Evolutionary conservation across 2,888 invertebrate species (phyloP), one percentile per base, ranked within the genome.

Genomic region (Chouioia cunea): DNA sequence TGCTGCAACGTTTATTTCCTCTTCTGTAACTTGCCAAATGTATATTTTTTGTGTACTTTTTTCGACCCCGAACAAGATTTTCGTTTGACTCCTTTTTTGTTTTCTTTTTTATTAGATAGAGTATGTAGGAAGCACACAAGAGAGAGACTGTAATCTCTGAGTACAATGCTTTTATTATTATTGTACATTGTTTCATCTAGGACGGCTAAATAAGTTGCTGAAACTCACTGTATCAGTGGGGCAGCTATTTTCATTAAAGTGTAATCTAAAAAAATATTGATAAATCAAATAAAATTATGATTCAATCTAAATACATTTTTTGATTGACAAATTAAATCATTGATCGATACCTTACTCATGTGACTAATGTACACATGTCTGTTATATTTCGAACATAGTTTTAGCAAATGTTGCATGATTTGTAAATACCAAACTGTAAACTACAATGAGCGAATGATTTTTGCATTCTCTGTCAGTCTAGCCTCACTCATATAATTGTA

Each of bases 151-250:
- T 56, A 59, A 70, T 67, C 63, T 73, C 68, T 52, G 57, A 65
- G 71, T 71, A 74, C 71, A 74, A 74, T 71, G 71, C 64, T 71
- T 68, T 71, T 74, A 65, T 71, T 70, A 66, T 56, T 14, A 73
- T 73, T 73, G 70, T 74, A 70, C 68, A 70, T 73, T 74, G 57
- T 70, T 70, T 73, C 56, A 68, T 70, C 70, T 74, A 71, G 71
- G 71, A 72, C 66, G 71, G 65, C 66, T 71, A 71, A 71, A 74
- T 71, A 65, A 71, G 54, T 71, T 70, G 70, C 73, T 76, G 79
- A 76, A 71, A 82, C 83, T 85, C 83, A 83, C 85, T 85, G 85
- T 82, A 85, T 85, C 85, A 85, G 85, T 83, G 85, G 83, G 83
- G 80, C 80, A 79, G 77, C 76, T 75, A 74, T 80, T 75, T 77